Percentiles rank a stretch among this genome's conserved stretches.
Conservation (phyloP, 2,888 invertebrate species). For the Dryobotodes eremita region DNA sequence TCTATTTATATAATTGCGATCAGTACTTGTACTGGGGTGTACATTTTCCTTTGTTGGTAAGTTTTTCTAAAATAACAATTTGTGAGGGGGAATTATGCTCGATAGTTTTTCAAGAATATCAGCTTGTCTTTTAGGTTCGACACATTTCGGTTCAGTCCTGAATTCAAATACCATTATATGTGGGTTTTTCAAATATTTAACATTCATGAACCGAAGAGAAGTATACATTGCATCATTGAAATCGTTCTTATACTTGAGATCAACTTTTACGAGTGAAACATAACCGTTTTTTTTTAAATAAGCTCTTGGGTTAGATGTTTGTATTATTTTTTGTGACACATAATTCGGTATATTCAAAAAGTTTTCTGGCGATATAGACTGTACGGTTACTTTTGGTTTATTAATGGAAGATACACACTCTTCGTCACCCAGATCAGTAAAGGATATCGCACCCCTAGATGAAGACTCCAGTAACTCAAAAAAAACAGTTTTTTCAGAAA, state of each 20-base stretch:
- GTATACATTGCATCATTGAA: background rate
- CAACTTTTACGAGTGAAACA: background rate
- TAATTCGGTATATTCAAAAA: background rate
- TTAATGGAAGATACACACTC: constrained; percentile 10
- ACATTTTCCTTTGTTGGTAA: constrained; percentile 7
- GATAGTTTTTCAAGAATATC: background rate
- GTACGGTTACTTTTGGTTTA: constrained; percentile 3
- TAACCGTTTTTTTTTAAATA: constrained; percentile 10
- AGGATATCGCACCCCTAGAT: no score
- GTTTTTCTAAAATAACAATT: constrained; percentile 13
- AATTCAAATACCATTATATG: background rate
- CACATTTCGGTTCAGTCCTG: constrained; percentile 1
- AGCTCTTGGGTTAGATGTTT: constrained; percentile 9
- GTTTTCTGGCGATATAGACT: constrained; percentile 1
- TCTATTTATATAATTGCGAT: background rate
- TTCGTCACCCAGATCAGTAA: no score
- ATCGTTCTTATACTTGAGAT: background rate
- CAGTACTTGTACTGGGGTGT: background rate
- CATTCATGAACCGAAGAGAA: constrained; percentile 3
- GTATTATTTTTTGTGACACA: constrained; percentile 1
- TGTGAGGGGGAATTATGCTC: constrained; percentile 1
- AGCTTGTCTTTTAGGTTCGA: background rate
- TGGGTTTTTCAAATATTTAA: constrained; percentile 3
- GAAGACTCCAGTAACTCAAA: no score
- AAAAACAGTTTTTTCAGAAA: no score